Percentiles rank a stretch among this genome's conserved stretches.
phyloP scores from a whole-genome alignment of 2,888 invertebrate genomes.

The Caenorhabditis wallacei region DNA sequence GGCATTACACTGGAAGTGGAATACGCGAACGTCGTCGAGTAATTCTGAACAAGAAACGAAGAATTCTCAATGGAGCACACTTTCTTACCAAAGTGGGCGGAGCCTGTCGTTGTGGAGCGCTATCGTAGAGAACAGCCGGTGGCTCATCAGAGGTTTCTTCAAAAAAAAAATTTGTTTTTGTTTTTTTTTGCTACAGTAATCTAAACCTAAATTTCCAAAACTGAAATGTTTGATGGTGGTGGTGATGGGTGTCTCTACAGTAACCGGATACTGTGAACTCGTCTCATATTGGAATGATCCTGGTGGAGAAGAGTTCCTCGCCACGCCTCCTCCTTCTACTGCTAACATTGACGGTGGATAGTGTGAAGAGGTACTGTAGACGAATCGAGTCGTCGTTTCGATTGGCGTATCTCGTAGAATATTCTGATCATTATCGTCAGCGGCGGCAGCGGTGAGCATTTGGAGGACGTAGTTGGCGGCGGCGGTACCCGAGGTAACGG shows the following conservation, averaged over 20 bases:
- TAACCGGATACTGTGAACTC: constrained; percentile 61
- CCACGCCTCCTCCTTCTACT: too few relatives aligned
- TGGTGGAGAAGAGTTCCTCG: too few relatives aligned
- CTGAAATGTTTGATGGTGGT: constrained; percentile 66
- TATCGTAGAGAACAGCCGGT: constrained; percentile 28
- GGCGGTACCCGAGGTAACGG: constrained; percentile 67
- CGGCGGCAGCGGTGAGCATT: constrained; percentile 46
- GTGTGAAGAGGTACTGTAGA: constrained; percentile 68
- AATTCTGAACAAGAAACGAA: constrained; percentile 8
- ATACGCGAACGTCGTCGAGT: constrained; percentile 59
- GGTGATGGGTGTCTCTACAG: constrained; percentile 21
- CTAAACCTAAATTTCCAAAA: constrained; percentile 61
- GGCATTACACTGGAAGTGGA: constrained; percentile 63
- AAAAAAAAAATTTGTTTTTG: constrained; percentile 2
- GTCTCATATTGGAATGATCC: constrained; percentile 58
- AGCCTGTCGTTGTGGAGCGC: constrained; percentile 12
- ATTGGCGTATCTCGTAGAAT: constrained; percentile 54
- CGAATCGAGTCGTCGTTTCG: constrained; percentile 59
- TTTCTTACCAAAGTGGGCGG: constrained; percentile 17
- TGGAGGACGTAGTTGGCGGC: constrained; percentile 60
- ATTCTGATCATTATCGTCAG: constrained; percentile 36
- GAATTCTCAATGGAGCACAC: not conserved
- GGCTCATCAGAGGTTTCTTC: constrained; percentile 39
- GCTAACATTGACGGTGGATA: constrained; percentile 52
- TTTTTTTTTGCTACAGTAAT: not conserved